Base-by-base conservation (phyloP, 2,113 vertebrate species). In the Pseudorhombus dupliciocellatus region DNA sequence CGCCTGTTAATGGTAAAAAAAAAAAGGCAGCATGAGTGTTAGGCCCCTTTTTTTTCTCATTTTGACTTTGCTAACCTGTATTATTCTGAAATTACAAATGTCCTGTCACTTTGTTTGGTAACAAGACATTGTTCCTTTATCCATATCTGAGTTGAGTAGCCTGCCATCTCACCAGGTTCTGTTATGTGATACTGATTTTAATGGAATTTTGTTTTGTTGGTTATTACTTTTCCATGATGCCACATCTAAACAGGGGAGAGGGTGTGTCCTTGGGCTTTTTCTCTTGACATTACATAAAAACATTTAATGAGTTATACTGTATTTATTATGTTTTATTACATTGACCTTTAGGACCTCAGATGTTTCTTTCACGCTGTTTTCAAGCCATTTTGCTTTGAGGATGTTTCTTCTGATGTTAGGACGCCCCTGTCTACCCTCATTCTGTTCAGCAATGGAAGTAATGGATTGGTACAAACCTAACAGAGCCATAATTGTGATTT, bases 321-420 rank as follows among this genome's bases (percentile, higher is more conserved):
- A 86, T 88, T 88, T 85, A 85, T 88, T 77, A 54, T 9, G 53
- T 82, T 86, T 82, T 79, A 86, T 87, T 86, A 61, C 63, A 75
- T 77, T 12, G 51, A 42, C 34, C 25, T 54, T 66, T 28, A 68
- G 54, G 66, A 72, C 63, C 66, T 50, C 46, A 2, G 46, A 50
- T 61, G 12, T 48, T 30, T 22, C 22, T 55, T 25, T 52, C n/a
- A 8, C 56, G 22, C 6, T 44, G 6, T 55, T 60, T 25, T 77
- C 4, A 42, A 55, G 24, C 59, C 62, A 55, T 52, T 61, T 81
- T 54, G 11, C 21, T 63, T 70, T 42, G n/a, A 50, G 25, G 22
- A 48, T 2, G 1, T 69, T 73, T 37, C 2, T 70, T 64, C 12
- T 37, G 30, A 48, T 54, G 4, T 65, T 40, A 24, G 20, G 21